phyloP scores from a whole-genome alignment of 2,113 vertebrate species.

The Caracal caracal region DNA sequence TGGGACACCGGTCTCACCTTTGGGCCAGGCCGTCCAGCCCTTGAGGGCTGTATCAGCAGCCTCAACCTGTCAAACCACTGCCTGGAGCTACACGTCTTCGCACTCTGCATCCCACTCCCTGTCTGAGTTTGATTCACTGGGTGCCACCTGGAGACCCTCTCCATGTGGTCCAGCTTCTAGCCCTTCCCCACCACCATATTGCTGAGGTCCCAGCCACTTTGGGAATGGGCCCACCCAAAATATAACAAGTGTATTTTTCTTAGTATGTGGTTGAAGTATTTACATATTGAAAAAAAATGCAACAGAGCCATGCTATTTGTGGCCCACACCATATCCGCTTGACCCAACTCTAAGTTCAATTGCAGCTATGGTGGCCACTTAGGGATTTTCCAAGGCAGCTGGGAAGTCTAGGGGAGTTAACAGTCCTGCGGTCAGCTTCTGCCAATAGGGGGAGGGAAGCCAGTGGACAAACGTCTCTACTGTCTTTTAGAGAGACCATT shows the following conservation, averaged over 20 bases:
- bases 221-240: background rate
- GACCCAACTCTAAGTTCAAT: background rate
- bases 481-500: background rate
- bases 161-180: background rate
- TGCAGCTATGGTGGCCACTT: background rate
- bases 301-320: constrained; percentile 17
- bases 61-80: background rate
- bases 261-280: background rate
- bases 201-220: background rate
- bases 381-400: constrained; percentile 49
- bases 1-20: background rate
- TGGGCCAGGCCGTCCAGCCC: background rate
- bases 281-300: constrained; percentile 7
- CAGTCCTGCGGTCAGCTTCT: background rate
- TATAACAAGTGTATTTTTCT: background rate
- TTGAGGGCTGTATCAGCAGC: background rate
- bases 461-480: background rate
- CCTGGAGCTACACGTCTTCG: background rate
- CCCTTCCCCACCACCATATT: background rate
- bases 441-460: background rate
- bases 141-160: background rate
- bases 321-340: background rate
- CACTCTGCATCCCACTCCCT: background rate
- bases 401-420: background rate
- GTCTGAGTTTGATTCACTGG: background rate